Conservation (phyloP, 2,888 invertebrate genomes). For the Acronicta leporina region DNA sequence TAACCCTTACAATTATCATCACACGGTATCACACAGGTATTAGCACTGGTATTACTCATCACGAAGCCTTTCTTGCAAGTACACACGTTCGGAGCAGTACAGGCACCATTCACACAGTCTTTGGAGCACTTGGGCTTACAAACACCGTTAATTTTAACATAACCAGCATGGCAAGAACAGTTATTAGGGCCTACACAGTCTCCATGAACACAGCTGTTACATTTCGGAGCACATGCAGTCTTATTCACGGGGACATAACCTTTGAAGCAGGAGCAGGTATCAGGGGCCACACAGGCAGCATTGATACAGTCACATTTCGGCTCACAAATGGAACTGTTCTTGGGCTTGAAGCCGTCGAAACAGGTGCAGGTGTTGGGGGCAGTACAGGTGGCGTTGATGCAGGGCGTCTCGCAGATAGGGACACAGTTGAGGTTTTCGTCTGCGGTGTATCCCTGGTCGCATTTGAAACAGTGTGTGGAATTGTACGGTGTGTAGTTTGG, state of each 20-base stretch:
- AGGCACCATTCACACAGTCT: conserved; percentile 58
- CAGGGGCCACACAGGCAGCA: conserved; percentile 73
- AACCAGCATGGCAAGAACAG: conserved; percentile 82
- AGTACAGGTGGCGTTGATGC: conserved; percentile 63
- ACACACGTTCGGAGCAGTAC: conserved; percentile 54
- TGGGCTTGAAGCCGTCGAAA: conserved; percentile 59
- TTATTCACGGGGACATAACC: conserved; percentile 63
- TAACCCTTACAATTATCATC: conserved; percentile 44
- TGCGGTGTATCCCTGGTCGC: conserved; percentile 62
- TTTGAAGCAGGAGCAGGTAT: conserved; percentile 79
- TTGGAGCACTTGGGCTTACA: conserved; percentile 55
- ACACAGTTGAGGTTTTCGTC: conserved; percentile 59
- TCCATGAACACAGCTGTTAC: conserved; percentile 60
- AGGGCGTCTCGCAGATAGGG: conserved; percentile 55
- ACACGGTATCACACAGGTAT: conserved; percentile 44
- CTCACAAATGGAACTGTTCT: conserved; percentile 59
- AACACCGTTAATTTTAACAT: conserved; percentile 31
- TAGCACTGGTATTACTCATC: conserved; percentile 45
- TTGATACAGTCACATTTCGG: conserved; percentile 84
- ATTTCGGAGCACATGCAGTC: conserved; percentile 58
- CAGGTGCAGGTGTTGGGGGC: conserved; percentile 69
- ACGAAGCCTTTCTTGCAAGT: conserved; percentile 55
- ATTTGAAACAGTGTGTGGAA: conserved; percentile 70
- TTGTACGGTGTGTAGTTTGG: conserved; percentile 65
- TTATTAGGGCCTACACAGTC: conserved; percentile 72